Evolutionary conservation across 2,888 invertebrate species (phyloP).

Genomic region (Lasioglossum zephyrum): DNA sequence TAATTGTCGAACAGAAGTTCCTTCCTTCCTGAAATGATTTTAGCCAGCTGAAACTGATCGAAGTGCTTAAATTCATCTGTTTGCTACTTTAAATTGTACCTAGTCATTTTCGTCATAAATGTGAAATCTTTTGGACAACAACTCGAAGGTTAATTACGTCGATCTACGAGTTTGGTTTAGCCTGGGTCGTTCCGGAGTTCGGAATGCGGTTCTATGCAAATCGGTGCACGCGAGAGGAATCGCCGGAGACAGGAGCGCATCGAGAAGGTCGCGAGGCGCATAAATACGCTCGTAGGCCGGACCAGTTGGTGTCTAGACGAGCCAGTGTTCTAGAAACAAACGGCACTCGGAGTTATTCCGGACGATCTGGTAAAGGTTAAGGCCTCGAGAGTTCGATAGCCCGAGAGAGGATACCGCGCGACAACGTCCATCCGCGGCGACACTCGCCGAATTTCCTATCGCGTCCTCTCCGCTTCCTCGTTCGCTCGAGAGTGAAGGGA

Average conservation of each 20-base stretch:
- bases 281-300: slow-evolving; percentile 52
- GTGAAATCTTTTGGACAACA: neutral
- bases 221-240: slow-evolving; percentile 8
- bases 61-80: neutral
- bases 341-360: slow-evolving; percentile 65
- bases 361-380: slow-evolving; percentile 74
- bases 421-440: slow-evolving; percentile 20
- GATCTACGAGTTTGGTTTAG: neutral
- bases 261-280: slow-evolving; percentile 20
- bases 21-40: too few relatives aligned
- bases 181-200: neutral
- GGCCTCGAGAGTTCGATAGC: slow-evolving; percentile 76
- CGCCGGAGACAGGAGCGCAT: slow-evolving; percentile 1
- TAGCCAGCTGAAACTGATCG: too few relatives aligned
- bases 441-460: slow-evolving; percentile 40
- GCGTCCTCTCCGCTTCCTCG: slow-evolving; percentile 3
- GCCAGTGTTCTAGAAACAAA: slow-evolving; percentile 61
- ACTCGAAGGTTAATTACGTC: neutral
- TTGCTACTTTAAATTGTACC: neutral
- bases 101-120: too few relatives aligned
- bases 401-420: slow-evolving; percentile 32
- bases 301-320: slow-evolving; percentile 64
- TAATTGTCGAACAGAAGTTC: too few relatives aligned
- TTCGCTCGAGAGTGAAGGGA: slow-evolving; percentile 60
- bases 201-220: slow-evolving; percentile 51